A percentile compares a stretch with the other conserved stretches of the same genome.
Evolutionary conservation across 2,888 invertebrate genomes (phyloP).

Genomic region (Plagiodera versicolora): DNA sequence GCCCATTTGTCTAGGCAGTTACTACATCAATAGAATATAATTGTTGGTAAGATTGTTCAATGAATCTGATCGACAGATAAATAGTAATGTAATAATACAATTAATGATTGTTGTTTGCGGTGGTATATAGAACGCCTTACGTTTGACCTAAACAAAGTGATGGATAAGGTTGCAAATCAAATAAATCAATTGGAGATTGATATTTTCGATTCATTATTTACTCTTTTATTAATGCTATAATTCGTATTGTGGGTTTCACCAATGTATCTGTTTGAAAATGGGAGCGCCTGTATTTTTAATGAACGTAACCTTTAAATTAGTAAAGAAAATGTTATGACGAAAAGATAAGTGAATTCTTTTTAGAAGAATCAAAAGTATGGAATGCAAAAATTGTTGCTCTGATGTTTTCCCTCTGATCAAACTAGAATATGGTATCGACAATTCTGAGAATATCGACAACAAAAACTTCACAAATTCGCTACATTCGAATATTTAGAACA

Average conservation of each 20-base stretch:
- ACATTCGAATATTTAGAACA: too few species aligned
- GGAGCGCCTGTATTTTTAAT: neutral
- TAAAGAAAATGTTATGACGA: too few species aligned
- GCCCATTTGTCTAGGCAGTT: neutral
- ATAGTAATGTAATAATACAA: conserved; percentile 6
- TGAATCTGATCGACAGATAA: conserved; percentile 6
- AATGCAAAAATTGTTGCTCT: too few species aligned
- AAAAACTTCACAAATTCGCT: too few species aligned
- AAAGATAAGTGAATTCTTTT: too few species aligned
- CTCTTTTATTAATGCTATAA: neutral
- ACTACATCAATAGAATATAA: conserved; percentile 5
- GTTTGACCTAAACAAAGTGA: conserved; percentile 13
- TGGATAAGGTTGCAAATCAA: conserved; percentile 4
- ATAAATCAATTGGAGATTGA: conserved; percentile 6
- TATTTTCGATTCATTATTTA: neutral
- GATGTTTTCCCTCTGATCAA: too few species aligned
- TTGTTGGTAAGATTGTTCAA: conserved; percentile 4
- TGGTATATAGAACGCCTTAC: conserved; percentile 6
- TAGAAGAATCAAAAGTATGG: too few species aligned
- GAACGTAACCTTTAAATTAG: neutral
- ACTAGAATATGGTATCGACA: too few species aligned
- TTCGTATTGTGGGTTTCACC: neutral
- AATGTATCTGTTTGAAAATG: neutral
- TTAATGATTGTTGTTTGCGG: neutral
- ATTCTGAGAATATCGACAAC: too few species aligned